phyloP scores from a whole-genome alignment of 2,888 invertebrate genomes.

The Drosophila stalkeri region DNA sequence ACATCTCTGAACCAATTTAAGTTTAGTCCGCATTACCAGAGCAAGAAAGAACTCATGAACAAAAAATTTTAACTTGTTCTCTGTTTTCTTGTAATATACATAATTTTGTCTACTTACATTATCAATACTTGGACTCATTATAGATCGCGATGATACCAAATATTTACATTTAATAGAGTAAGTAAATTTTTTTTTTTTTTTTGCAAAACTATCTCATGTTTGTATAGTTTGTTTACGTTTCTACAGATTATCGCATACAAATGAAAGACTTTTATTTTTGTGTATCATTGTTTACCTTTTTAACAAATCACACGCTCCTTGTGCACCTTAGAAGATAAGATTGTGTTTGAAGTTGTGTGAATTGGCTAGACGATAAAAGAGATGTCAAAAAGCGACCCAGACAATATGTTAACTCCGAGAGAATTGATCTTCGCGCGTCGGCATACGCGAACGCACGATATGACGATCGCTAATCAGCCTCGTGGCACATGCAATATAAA shows the following conservation, averaged over 20 bases:
- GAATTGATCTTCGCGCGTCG: constrained; percentile 16
- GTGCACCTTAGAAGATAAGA: constrained; percentile 20
- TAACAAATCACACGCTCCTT: constrained; percentile 1
- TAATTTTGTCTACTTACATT: not conserved
- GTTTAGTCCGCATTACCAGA: not conserved
- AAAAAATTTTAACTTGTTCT: not conserved
- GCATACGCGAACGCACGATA: constrained; percentile 25
- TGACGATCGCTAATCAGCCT: constrained; percentile 29
- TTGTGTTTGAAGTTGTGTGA: constrained; percentile 14
- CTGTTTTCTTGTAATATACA: not conserved
- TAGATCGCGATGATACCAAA: not conserved
- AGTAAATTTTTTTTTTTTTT: not conserved
- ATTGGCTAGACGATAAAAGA: constrained; percentile 16
- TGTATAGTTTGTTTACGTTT: not conserved
- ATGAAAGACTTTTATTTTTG: not conserved
- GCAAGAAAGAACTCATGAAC: not conserved
- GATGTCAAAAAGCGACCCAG: constrained; percentile 1
- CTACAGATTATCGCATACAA: not conserved
- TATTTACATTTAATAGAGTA: constrained; percentile 2
- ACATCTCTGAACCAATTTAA: not conserved
- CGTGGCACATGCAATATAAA: constrained; percentile 34
- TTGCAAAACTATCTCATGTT: not conserved
- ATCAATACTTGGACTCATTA: not conserved
- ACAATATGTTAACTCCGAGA: constrained; percentile 1
- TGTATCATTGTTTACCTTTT: not conserved